Percentiles rank a stretch among this genome's conserved stretches.
Evolutionary conservation across 2,888 invertebrate species (phyloP).

Genomic region (Omphaloscelis lunosa): DNA sequence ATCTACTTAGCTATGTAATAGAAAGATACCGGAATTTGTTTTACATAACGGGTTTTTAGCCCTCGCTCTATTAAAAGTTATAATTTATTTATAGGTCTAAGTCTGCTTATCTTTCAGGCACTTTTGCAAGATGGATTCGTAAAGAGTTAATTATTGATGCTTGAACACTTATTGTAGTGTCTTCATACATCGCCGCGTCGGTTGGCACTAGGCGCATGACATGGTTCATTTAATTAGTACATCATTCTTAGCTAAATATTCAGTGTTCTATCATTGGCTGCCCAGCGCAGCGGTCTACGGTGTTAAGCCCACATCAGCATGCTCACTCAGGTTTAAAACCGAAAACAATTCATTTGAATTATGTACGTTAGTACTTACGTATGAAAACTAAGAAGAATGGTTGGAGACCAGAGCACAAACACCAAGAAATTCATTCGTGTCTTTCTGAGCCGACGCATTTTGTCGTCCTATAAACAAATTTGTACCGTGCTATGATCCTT

Average conservation of each 20-base stretch:
- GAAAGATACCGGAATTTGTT: conserved; percentile 54
- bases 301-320: neutral
- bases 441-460: conserved; percentile 7
- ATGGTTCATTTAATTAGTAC: neutral
- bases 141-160: neutral
- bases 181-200: neutral
- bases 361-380: neutral
- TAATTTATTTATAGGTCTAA: neutral
- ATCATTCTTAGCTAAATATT: neutral
- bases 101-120: neutral
- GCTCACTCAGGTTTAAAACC: neutral
- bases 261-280: neutral
- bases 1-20: conserved; percentile 60
- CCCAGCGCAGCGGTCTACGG: too few relatives aligned
- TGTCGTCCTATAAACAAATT: neutral
- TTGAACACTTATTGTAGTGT: neutral
- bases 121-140: neutral
- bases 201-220: too few relatives aligned
- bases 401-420: neutral
- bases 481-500: neutral
- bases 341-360: neutral
- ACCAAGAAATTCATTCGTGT: neutral
- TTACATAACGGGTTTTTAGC: conserved; percentile 45
- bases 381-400: neutral
- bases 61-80: conserved; percentile 15